These are phyloP conservation scores for Halyomorpha halys DNA, from an alignment of 1,140 invertebrate species.

Conservation along the genomic window DNA sequence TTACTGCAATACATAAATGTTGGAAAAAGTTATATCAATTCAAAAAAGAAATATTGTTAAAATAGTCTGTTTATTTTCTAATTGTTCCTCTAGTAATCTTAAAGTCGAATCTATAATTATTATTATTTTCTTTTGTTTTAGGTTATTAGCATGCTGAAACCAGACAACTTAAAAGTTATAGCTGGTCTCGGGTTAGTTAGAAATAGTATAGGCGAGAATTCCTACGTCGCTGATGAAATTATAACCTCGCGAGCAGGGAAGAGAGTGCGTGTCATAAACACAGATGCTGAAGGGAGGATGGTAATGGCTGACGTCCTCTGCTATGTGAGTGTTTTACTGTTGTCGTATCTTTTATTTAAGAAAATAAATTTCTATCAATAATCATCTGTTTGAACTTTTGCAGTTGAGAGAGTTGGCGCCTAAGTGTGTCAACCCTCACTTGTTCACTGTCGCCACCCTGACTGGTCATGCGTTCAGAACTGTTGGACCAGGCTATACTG, in stretches of 20 bases:
- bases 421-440: slow-evolving; percentile 60
- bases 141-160: slow-evolving; percentile 56
- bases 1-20: too few species aligned
- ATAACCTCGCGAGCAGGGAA: slow-evolving; percentile 75
- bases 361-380: too few species aligned
- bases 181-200: slow-evolving; percentile 77
- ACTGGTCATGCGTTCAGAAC: slow-evolving; percentile 77
- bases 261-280: slow-evolving; percentile 79
- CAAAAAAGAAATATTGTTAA: too few species aligned
- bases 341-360: too few species aligned
- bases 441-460: slow-evolving; percentile 90
- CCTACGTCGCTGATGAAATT: slow-evolving; percentile 85
- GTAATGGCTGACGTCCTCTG: slow-evolving; percentile 90
- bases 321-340: slow-evolving; percentile 39
- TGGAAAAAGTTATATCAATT: too few species aligned
- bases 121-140: slow-evolving; percentile 29
- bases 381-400: slow-evolving; percentile 21
- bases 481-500: slow-evolving; percentile 67
- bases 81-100: too few species aligned
- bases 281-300: slow-evolving; percentile 91
- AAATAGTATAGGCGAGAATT: slow-evolving; percentile 84
- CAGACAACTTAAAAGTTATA: slow-evolving; percentile 74
- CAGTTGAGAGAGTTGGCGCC: slow-evolving; percentile 58
- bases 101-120: too few species aligned
- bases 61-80: too few species aligned